These are phyloP conservation scores for Drosophila auraria DNA, from an alignment of 1,140 invertebrate genomes.

Conservation along the genomic window DNA sequence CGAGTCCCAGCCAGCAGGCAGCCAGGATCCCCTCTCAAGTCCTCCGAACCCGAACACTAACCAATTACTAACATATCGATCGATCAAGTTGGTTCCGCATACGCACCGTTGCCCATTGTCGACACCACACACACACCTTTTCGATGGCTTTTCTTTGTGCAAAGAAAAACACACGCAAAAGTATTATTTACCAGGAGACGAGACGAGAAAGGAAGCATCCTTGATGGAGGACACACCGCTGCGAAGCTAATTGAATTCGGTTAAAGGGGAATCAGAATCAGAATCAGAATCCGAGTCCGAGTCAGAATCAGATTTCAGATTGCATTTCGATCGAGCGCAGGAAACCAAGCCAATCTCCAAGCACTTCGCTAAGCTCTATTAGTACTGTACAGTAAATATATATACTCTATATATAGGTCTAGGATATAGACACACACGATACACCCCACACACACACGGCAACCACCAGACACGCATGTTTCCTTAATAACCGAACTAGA, in stretches of 20 bases:
- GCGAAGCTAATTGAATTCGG: conserved; percentile 28
- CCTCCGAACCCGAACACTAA: conserved; percentile 21
- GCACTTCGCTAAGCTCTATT: conserved; percentile 59
- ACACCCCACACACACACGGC: conserved; percentile 12
- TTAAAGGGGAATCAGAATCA: conserved; percentile 29
- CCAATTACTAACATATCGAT: conserved; percentile 64
- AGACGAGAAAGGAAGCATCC: conserved; percentile 23
- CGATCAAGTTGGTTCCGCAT: conserved; percentile 51
- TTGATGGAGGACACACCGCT: conserved; percentile 5
- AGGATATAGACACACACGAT: conserved; percentile 54
- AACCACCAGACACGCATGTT: conserved; percentile 54
- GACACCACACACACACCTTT: conserved; percentile 24
- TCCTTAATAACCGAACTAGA: conserved; percentile 72
- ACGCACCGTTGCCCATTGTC: conserved; percentile 40
- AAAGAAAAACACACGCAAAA: conserved; percentile 44
- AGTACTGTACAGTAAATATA: conserved; percentile 77
- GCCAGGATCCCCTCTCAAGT: not conserved
- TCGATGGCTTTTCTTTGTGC: conserved; percentile 43
- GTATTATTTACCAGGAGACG: conserved; percentile 66
- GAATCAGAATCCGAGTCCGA: no score
- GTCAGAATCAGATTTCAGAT: conserved; percentile 31
- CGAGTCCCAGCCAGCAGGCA: not conserved
- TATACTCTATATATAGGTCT: conserved; percentile 58
- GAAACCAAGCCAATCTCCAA: conserved; percentile 31
- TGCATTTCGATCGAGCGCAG: conserved; percentile 52